Percentiles rank a stretch among this genome's conserved stretches.
Conservation (phyloP, 2,888 invertebrate genomes). For the Oligia latruncula region DNA sequence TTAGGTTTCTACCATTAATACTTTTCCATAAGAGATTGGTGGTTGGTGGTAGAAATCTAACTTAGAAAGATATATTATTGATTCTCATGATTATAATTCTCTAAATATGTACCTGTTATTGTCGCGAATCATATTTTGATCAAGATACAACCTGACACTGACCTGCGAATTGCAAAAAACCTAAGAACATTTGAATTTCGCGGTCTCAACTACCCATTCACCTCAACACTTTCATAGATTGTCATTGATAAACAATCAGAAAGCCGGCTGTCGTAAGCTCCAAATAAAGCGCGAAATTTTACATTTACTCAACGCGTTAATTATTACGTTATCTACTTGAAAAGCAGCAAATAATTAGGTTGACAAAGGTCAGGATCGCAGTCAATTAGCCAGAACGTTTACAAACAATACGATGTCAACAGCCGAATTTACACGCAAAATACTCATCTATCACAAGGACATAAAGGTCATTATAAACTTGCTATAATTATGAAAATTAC, state of each 20-base stretch:
- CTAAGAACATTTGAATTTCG: too few relatives aligned
- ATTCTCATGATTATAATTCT: too few relatives aligned
- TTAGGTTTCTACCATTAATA: too few relatives aligned
- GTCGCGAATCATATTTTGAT: too few relatives aligned
- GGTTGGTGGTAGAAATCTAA: too few relatives aligned
- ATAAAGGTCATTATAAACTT: background rate
- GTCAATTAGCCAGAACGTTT: constrained; percentile 19
- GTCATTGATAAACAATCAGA: background rate
- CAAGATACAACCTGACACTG: too few relatives aligned
- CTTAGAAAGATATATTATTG: too few relatives aligned
- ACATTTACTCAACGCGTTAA: constrained; percentile 8
- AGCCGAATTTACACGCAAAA: constrained; percentile 18
- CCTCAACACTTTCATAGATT: background rate
- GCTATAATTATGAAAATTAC: background rate
- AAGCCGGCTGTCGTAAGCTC: background rate
- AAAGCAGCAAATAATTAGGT: constrained; percentile 17
- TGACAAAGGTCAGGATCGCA: constrained; percentile 27
- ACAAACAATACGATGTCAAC: constrained; percentile 14
- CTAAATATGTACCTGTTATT: too few relatives aligned
- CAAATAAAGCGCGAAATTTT: background rate
- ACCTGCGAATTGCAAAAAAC: too few relatives aligned
- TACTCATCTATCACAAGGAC: constrained; percentile 2
- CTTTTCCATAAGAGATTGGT: too few relatives aligned
- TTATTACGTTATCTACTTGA: constrained; percentile 1
- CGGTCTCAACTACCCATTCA: too few relatives aligned